Base-by-base conservation (phyloP, 2,113 vertebrate species). In the Ivindomyrus marchei region DNA sequence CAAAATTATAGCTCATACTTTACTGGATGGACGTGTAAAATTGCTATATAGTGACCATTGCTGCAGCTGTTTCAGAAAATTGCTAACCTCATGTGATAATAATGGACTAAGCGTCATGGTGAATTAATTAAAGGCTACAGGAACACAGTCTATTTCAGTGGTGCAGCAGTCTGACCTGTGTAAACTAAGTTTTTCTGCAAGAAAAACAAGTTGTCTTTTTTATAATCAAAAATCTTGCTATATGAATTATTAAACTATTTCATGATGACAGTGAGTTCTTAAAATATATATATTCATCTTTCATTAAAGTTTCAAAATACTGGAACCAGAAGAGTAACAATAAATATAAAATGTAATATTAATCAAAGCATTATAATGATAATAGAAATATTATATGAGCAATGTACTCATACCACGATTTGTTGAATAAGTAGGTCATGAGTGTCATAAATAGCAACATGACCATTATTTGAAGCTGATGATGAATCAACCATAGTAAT, bases 281-380 rank as follows among this genome's bases (percentile, higher is more conserved):
- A 27, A 27, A 17, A 39, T 39, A 15, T 6, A 3, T 39, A 77
- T 36, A 39, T 77, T 39, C 11, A 77, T 77, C 39, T 39, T 39
- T 39, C 4, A 39, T 39, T 39, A 39, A 77, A 77, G 36, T 77
- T 39, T 39, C 36, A 42, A 80, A 80, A 39, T 80, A 80, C 19
- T 80, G 17, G 4, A 80, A 36, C 70, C 10, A 77, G 2, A n/a
- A 74, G 31, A 39, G 27, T 17, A 31, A 39, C 17, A 42, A 80
- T 36, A 42, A 42, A 95, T 96, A 95, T 96, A 13, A 85, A 24
- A 85, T 47, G 45, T n/a, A 85, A 24, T 46, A 24, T 24, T 47
- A n/a, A 47, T 85, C 39, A 45, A 83, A 83, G 42, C 5, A 10
- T 10, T 83, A 8, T 21, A 17, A 47, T 47, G 6, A 47, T n/a